These are phyloP conservation scores for Thumatha senex DNA, from an alignment of 2,888 invertebrate species.

Conservation along the genomic window DNA sequence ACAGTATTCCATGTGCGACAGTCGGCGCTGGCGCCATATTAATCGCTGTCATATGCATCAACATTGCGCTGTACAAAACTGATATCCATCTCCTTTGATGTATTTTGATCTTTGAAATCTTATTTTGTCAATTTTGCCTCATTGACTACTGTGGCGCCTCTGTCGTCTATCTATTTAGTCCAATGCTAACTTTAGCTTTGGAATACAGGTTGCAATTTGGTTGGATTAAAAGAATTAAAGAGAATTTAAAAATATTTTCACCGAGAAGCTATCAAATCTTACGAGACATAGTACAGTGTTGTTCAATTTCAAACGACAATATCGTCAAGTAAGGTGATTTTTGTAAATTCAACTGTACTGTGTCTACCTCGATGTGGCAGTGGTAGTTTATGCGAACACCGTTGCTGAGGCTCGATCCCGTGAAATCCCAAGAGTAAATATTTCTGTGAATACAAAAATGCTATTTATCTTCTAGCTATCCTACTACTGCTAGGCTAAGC, in stretches of 20 bases:
- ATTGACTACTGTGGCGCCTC: not conserved
- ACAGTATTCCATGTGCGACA: slow-evolving; percentile 38
- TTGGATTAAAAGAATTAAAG: not conserved
- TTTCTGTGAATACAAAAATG: too few species aligned
- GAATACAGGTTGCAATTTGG: not conserved
- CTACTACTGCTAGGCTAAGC: too few species aligned
- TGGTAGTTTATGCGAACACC: too few species aligned
- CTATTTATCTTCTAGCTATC: too few species aligned
- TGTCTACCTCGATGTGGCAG: too few species aligned
- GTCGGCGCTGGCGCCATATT: slow-evolving; percentile 58
- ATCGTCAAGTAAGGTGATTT: too few species aligned
- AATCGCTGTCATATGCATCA: slow-evolving; percentile 55
- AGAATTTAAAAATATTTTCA: not conserved
- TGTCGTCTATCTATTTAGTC: not conserved
- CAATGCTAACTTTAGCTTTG: not conserved
- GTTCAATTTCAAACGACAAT: too few species aligned
- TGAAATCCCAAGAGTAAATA: too few species aligned
- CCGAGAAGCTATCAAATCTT: too few species aligned
- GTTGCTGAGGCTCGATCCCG: too few species aligned
- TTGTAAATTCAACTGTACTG: too few species aligned
- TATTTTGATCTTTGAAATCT: slow-evolving; percentile 49
- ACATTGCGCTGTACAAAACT: slow-evolving; percentile 56
- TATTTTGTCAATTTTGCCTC: slow-evolving; percentile 3
- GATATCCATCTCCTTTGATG: slow-evolving; percentile 65
- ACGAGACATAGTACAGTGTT: too few species aligned